Percentiles rank a stretch among this genome's conserved stretches.
These are phyloP conservation scores for Sebastes taczanowskii DNA, from an alignment of 2,797 vertebrate species.

Conservation along the genomic window DNA sequence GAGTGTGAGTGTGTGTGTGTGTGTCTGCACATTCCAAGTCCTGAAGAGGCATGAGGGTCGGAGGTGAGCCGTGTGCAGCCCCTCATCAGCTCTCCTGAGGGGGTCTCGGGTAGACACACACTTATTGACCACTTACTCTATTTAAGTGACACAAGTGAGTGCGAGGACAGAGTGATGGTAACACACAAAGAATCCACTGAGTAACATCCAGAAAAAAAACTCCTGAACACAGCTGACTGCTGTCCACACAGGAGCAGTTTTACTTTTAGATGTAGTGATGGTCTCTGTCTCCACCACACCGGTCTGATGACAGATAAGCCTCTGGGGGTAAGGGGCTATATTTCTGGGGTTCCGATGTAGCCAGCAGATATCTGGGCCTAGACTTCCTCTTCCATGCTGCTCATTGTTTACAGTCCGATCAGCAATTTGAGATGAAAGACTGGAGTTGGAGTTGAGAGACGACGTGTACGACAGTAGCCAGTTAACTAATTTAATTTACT, in stretches of 20 bases:
- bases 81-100: constrained; percentile 50
- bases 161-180: neutral
- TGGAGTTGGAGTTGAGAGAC: too few relatives aligned
- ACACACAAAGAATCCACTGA: neutral
- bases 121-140: constrained; percentile 44
- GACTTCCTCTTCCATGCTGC: too few relatives aligned
- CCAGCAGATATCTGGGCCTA: too few relatives aligned
- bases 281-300: neutral
- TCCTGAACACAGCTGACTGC: neutral
- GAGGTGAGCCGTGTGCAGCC: constrained; percentile 50
- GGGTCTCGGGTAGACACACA: neutral
- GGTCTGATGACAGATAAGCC: too few relatives aligned
- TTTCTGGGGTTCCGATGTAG: too few relatives aligned
- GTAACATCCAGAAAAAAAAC: neutral
- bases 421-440: too few relatives aligned
- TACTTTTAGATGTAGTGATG: neutral
- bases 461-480: too few relatives aligned
- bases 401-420: too few relatives aligned
- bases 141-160: constrained; percentile 22
- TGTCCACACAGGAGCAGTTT: neutral
- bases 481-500: too few relatives aligned
- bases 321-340: too few relatives aligned
- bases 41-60: constrained; percentile 51
- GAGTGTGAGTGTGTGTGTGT: neutral
- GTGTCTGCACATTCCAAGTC: constrained; percentile 52